phyloP scores from a whole-genome alignment of 2,888 invertebrate genomes.

The Plagodis dolabraria region DNA sequence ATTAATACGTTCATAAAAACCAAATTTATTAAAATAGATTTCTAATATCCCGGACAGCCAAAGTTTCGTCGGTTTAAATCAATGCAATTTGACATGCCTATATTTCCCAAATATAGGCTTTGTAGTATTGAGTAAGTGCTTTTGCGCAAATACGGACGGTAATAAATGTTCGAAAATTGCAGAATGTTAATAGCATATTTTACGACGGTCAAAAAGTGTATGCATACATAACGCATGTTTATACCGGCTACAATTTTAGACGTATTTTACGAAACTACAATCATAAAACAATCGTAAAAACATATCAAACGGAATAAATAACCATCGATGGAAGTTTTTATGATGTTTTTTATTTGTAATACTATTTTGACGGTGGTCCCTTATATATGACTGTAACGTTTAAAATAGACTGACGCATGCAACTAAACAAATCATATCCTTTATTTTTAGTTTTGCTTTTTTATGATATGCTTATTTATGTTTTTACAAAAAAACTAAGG shows the following conservation, averaged over 20 bases:
- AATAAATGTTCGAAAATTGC: neutral
- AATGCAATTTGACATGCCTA: too few relatives aligned
- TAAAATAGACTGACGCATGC: too few relatives aligned
- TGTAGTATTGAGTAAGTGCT: neutral
- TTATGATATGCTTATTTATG: too few relatives aligned
- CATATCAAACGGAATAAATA: conserved; percentile 9
- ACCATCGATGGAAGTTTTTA: neutral
- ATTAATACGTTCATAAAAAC: too few relatives aligned
- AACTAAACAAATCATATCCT: too few relatives aligned
- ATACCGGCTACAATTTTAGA: conserved; percentile 20
- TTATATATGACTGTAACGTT: neutral
- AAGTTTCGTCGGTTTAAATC: too few relatives aligned
- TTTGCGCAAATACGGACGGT: neutral
- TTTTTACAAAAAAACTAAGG: too few relatives aligned
- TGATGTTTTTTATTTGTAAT: neutral
- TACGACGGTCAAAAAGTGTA: conserved; percentile 21
- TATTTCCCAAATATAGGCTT: neutral
- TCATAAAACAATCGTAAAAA: conserved; percentile 24
- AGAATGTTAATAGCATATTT: conserved; percentile 19
- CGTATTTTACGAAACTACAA: conserved; percentile 27
- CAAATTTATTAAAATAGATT: too few relatives aligned
- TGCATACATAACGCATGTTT: conserved; percentile 24
- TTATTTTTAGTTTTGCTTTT: too few relatives aligned
- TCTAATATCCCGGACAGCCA: too few relatives aligned
- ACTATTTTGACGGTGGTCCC: neutral